A percentile compares a stretch with the other conserved stretches of the same genome.
Conservation (phyloP, 2,113 vertebrate species). For the Notothenia rossii region DNA sequence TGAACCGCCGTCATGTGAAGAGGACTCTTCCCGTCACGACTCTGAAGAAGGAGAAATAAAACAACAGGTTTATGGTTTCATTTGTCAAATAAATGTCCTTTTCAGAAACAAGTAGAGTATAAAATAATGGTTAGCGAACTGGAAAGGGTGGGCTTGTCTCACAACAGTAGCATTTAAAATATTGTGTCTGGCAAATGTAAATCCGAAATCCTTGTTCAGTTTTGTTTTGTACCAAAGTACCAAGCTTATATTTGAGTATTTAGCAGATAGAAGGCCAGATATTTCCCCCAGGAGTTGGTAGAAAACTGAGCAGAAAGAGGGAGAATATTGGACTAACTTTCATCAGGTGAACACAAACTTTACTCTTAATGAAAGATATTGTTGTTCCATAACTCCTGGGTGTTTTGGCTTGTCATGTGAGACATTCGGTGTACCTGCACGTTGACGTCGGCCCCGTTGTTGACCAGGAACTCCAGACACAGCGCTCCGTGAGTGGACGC, state of each 20-base stretch:
- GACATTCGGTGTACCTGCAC: constrained; percentile 87
- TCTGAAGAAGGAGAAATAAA: constrained; percentile 78
- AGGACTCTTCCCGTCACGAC: constrained; percentile 96
- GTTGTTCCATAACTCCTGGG: background rate
- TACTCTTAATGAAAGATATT: background rate
- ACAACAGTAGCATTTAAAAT: background rate
- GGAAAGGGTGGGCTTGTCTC: no score
- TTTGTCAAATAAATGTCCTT: background rate
- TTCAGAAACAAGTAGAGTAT: background rate
- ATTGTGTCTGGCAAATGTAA: background rate
- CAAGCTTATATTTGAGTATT: no score
- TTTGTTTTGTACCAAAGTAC: no score
- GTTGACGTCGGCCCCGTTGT: constrained; percentile 96
- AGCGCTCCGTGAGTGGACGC: constrained; percentile 94
- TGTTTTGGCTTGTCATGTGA: no score
- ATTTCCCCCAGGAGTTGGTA: no score
- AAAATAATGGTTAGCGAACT: no score
- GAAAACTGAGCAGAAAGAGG: no score
- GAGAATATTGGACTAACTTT: no score
- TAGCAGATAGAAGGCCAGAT: no score
- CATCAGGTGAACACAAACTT: background rate
- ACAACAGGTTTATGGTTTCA: background rate
- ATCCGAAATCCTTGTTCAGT: no score
- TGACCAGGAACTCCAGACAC: constrained; percentile 95
- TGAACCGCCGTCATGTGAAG: constrained; percentile 97